These are phyloP conservation scores for Xiphophorus hellerii DNA, from an alignment of 2,113 vertebrate species.

Conservation along the genomic window DNA sequence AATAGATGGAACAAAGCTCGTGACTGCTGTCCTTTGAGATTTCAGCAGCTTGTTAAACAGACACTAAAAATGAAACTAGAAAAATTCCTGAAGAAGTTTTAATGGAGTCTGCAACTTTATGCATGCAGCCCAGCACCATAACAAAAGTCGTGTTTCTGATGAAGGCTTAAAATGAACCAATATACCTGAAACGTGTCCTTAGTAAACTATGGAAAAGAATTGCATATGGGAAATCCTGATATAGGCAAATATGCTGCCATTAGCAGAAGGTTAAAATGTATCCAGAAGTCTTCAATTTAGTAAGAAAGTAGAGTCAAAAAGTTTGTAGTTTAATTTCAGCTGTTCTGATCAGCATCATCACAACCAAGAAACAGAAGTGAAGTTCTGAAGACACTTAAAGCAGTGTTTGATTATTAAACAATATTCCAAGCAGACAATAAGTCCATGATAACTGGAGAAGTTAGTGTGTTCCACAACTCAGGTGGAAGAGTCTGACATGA, in stretches of 20 bases:
- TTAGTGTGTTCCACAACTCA: too few relatives aligned
- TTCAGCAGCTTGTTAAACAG: constrained; percentile 21
- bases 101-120: neutral
- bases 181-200: neutral
- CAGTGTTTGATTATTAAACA: too few relatives aligned
- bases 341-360: too few relatives aligned
- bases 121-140: neutral
- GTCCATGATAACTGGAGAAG: too few relatives aligned
- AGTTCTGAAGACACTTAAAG: too few relatives aligned
- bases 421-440: too few relatives aligned
- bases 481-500: too few relatives aligned
- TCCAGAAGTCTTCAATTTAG: too few relatives aligned
- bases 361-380: too few relatives aligned
- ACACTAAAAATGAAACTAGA: constrained; percentile 11
- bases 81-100: neutral
- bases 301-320: too few relatives aligned
- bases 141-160: neutral
- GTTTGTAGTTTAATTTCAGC: too few relatives aligned
- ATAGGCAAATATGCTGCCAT: neutral
- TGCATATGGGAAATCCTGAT: neutral
- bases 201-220: neutral
- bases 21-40: constrained; percentile 14
- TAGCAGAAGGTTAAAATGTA: too few relatives aligned
- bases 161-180: neutral
- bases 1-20: constrained; percentile 20